phyloP scores from a whole-genome alignment of 2,888 invertebrate genomes.

The Drosophila rellima region DNA sequence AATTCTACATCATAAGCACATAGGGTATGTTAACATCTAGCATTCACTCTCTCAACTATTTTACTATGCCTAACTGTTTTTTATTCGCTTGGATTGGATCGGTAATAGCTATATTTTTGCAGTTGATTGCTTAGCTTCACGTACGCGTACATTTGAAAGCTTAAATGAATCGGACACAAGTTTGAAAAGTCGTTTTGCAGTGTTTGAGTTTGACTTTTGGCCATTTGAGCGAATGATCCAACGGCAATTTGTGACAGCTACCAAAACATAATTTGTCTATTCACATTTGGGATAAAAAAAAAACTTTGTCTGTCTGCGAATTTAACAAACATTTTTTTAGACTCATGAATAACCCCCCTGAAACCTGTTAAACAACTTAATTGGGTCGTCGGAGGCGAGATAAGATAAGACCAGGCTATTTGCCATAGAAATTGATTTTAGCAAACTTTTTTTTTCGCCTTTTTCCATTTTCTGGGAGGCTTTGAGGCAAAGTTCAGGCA shows the following conservation, averaged over 20 bases:
- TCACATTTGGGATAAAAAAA: constrained; percentile 29
- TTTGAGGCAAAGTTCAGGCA: constrained; percentile 22
- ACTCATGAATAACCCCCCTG: not conserved
- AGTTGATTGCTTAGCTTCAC: constrained; percentile 53
- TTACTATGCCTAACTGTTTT: constrained; percentile 28
- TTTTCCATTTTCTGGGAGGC: not conserved
- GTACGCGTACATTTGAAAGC: constrained; percentile 44
- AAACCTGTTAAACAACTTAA: constrained; percentile 41
- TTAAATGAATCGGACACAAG: constrained; percentile 36
- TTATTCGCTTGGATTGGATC: constrained; percentile 40
- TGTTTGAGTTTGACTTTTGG: constrained; percentile 18
- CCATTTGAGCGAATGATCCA: constrained; percentile 62
- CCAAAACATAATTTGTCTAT: constrained; percentile 72
- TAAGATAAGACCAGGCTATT: constrained; percentile 55
- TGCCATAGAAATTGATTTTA: constrained; percentile 56
- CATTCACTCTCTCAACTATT: not conserved
- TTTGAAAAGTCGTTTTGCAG: constrained; percentile 73
- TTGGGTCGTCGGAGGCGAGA: constrained; percentile 52
- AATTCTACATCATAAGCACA: not conserved
- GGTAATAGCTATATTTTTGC: constrained; percentile 64
- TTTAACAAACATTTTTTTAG: constrained; percentile 16
- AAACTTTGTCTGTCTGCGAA: constrained; percentile 32
- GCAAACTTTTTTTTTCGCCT: constrained; percentile 17
- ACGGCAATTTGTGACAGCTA: constrained; percentile 58
- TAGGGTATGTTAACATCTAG: constrained; percentile 16